phyloP scores from a whole-genome alignment of 2,888 invertebrate species.

The Nomada hirtipes region DNA sequence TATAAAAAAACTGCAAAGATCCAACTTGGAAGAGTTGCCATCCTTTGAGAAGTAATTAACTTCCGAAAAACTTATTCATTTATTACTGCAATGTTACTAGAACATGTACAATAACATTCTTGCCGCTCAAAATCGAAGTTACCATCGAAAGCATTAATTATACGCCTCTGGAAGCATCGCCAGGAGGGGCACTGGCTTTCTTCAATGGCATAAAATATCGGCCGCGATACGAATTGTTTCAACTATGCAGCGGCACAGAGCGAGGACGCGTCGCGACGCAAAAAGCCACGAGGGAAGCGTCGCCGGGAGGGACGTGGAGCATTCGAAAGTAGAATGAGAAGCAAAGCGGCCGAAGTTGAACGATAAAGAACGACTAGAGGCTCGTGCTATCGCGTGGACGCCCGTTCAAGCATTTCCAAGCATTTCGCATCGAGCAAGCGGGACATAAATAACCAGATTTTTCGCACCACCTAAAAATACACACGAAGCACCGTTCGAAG shows the following conservation, averaged over 20 bases:
- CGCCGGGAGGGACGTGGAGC: slow-evolving; percentile 14
- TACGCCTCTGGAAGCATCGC: too few species aligned
- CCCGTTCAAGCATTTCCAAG: not conserved
- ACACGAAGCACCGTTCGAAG: too few species aligned
- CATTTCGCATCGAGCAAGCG: not conserved
- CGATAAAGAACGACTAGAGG: slow-evolving; percentile 38
- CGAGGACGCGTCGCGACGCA: slow-evolving; percentile 40
- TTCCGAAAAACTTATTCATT: too few species aligned
- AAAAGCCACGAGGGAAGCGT: slow-evolving; percentile 24
- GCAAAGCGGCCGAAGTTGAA: slow-evolving; percentile 9
- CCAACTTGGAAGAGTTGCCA: too few species aligned
- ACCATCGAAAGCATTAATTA: too few species aligned
- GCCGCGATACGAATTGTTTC: slow-evolving; percentile 27
- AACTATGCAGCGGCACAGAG: slow-evolving; percentile 20
- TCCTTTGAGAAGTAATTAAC: too few species aligned
- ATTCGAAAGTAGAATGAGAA: slow-evolving; percentile 33
- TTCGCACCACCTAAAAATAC: slow-evolving; percentile 1
- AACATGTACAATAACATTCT: too few species aligned
- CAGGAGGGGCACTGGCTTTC: not conserved
- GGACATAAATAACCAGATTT: slow-evolving; percentile 46
- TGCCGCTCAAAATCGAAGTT: too few species aligned
- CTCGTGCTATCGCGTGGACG: not conserved
- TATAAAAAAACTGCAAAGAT: too few species aligned
- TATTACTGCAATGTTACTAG: too few species aligned
- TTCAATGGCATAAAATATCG: slow-evolving; percentile 17